Evolutionary conservation across 2,797 vertebrate species (phyloP).

Genomic region (Rhabdomys pumilio): DNA sequence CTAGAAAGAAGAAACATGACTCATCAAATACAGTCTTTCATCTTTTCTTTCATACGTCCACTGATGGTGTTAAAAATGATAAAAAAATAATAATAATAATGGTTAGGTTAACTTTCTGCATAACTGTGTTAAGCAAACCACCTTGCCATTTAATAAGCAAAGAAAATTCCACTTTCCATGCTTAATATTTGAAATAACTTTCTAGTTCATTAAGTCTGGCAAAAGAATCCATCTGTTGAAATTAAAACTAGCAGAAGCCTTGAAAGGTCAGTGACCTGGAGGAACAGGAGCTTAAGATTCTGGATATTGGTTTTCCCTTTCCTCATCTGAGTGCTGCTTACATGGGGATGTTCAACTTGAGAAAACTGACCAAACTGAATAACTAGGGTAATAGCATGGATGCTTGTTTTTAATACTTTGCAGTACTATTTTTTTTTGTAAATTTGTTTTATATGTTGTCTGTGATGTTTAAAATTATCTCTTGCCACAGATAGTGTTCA

Average conservation of each 20-base stretch:
- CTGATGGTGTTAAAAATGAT: not conserved
- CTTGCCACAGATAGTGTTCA: not conserved
- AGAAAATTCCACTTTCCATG: not conserved
- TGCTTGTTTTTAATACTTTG: not conserved
- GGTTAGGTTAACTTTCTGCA: not conserved
- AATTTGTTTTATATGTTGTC: not conserved
- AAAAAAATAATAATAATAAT: not conserved
- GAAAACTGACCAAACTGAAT: not conserved
- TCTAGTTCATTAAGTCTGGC: not conserved
- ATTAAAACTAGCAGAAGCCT: not conserved
- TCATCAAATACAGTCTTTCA: not conserved
- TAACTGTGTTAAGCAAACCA: not conserved
- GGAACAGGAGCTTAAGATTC: not conserved
- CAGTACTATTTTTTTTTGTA: not conserved
- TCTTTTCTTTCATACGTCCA: not conserved
- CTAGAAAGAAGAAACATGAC: not conserved
- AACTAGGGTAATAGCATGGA: not conserved
- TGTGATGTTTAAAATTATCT: not conserved
- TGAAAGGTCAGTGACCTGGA: not conserved
- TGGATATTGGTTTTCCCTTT: not conserved
- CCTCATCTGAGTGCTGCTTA: not conserved
- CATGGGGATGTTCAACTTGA: not conserved
- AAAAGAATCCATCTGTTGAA: not conserved
- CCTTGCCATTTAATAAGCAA: not conserved
- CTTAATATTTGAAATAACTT: conserved; percentile 7